Evolutionary conservation across 2,888 invertebrate genomes (phyloP).

Genomic region (Carcina quercana): DNA sequence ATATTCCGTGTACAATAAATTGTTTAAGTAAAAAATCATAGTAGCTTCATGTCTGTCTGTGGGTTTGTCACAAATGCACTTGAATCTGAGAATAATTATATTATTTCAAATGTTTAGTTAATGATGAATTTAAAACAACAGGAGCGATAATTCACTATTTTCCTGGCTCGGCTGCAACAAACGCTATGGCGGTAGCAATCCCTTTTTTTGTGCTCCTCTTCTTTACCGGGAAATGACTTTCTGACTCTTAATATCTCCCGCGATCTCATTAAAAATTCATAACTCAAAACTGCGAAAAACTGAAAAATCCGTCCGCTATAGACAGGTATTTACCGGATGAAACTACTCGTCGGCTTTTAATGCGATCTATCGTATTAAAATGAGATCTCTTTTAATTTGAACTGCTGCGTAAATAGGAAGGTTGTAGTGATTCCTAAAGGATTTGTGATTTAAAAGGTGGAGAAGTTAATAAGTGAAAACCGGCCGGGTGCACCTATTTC

Average conservation of each 20-base stretch:
- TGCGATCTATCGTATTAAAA: constrained; percentile 12
- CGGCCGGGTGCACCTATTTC: no score
- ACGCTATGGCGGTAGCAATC: constrained; percentile 55
- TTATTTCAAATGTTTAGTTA: background rate
- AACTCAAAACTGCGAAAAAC: constrained; percentile 73
- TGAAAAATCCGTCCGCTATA: constrained; percentile 68
- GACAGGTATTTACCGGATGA: no score
- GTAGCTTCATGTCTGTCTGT: no score
- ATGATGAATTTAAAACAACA: background rate
- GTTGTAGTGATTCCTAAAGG: background rate
- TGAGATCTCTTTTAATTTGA: background rate
- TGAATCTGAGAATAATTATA: background rate
- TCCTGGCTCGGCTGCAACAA: constrained; percentile 48
- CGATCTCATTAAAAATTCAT: constrained; percentile 79
- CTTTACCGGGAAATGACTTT: constrained; percentile 74
- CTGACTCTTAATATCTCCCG: constrained; percentile 75
- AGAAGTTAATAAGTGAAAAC: background rate
- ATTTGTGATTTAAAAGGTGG: background rate
- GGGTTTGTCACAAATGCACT: background rate
- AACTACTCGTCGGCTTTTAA: constrained; percentile 39
- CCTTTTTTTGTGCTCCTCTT: constrained; percentile 59
- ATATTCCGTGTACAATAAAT: no score
- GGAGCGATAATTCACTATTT: constrained; percentile 18
- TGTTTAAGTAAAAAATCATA: no score
- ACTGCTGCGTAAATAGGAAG: background rate